Evolutionary conservation across 2,888 invertebrate species (phyloP).

Genomic region (Tuta absoluta): DNA sequence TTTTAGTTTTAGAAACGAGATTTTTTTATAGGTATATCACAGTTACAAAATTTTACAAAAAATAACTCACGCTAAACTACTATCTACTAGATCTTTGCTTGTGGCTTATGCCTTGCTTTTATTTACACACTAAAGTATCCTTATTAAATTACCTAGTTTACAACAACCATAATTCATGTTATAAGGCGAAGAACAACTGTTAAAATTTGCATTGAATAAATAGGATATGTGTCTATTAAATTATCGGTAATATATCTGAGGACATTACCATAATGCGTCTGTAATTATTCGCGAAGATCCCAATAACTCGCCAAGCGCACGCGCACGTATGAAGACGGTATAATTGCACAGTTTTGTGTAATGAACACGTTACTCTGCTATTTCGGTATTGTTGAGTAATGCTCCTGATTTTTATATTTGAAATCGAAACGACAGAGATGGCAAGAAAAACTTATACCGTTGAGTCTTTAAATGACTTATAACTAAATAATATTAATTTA

Average conservation of each 20-base stretch:
- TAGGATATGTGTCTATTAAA: constrained; percentile 13
- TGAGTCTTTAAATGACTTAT: no score
- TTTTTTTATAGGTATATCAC: no score
- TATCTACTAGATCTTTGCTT: no score
- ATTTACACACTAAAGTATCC: not conserved
- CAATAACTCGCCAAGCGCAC: not conserved
- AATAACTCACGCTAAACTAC: no score
- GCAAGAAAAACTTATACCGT: no score
- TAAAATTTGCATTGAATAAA: constrained; percentile 19
- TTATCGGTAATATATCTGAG: constrained; percentile 2
- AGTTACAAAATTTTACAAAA: no score
- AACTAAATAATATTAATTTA: no score
- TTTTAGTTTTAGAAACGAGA: no score
- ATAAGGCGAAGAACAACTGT: constrained; percentile 8
- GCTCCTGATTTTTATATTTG: no score
- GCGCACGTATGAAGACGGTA: constrained; percentile 29
- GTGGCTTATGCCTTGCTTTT: no score
- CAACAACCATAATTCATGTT: constrained; percentile 1
- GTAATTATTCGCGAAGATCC: not conserved
- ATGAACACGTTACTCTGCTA: constrained; percentile 39
- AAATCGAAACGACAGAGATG: no score
- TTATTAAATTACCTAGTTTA: constrained; percentile 13
- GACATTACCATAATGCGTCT: constrained; percentile 14
- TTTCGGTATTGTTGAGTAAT: not conserved
- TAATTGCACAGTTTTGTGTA: constrained; percentile 39